Percentiles rank a stretch among this genome's conserved stretches.
Evolutionary conservation across 2,797 vertebrate species (phyloP).

Genomic region (Myripristis jacobus): DNA sequence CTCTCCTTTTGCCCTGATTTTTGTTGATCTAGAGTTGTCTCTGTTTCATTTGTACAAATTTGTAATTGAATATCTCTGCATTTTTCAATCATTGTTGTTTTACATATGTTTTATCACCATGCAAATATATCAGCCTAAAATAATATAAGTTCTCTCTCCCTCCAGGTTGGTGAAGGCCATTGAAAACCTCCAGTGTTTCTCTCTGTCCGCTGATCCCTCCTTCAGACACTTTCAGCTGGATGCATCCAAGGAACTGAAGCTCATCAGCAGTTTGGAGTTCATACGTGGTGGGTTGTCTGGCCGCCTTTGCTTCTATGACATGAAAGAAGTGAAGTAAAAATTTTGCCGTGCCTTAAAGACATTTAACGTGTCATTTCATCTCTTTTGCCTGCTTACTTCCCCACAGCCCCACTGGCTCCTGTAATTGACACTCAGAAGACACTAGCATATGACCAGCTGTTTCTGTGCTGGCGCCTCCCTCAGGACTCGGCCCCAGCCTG

Average conservation of each 20-base stretch:
- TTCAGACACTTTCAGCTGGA: slow-evolving; percentile 94
- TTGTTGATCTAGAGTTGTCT: neutral
- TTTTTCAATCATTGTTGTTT: neutral
- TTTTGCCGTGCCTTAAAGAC: neutral
- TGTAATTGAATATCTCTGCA: neutral
- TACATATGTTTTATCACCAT: neutral
- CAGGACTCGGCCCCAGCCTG: slow-evolving; percentile 94
- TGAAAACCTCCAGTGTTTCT: slow-evolving; percentile 91
- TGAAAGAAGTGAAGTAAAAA: neutral
- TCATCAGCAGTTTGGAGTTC: slow-evolving; percentile 89
- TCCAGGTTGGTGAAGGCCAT: slow-evolving; percentile 90
- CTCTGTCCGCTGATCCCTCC: slow-evolving; percentile 87
- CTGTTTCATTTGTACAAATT: neutral
- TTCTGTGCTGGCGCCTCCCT: slow-evolving; percentile 95
- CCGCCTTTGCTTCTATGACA: neutral
- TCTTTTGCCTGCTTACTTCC: slow-evolving; percentile 11
- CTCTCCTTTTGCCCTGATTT: neutral
- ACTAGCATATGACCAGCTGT: slow-evolving; percentile 96
- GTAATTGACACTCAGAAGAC: slow-evolving; percentile 99
- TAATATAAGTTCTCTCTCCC: neutral
- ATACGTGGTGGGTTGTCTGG: slow-evolving; percentile 84
- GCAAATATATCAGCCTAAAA: too few relatives aligned
- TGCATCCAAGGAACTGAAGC: slow-evolving; percentile 89
- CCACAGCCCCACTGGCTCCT: slow-evolving; percentile 90
- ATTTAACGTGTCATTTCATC: neutral